These are phyloP conservation scores for Stenodema calcarata DNA, from an alignment of 2,888 invertebrate species.

Conservation along the genomic window DNA sequence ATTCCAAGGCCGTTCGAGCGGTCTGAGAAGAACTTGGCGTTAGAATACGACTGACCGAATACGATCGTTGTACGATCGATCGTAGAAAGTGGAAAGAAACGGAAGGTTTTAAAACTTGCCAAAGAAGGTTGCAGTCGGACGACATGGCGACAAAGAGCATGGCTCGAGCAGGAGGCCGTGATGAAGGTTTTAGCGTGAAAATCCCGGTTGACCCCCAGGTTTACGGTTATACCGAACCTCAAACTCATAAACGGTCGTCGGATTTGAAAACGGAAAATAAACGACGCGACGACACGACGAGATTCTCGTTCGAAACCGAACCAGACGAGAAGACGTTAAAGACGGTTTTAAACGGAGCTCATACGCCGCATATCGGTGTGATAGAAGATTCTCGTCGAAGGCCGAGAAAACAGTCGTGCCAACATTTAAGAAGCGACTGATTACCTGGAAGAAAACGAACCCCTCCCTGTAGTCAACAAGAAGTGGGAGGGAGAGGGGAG, in stretches of 20 bases:
- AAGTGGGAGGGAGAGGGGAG: constrained; percentile 54
- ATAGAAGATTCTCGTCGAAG: not conserved
- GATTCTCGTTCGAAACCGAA: too few relatives aligned
- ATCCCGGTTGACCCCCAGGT: not conserved
- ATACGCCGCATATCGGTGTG: not conserved
- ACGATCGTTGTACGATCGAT: too few relatives aligned
- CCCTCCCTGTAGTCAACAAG: constrained; percentile 51
- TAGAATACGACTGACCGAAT: not conserved
- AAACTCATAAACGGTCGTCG: not conserved
- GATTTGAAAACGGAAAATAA: too few relatives aligned
- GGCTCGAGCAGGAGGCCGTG: constrained; percentile 50
- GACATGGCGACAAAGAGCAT: constrained; percentile 50
- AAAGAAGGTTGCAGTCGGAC: constrained; percentile 38
- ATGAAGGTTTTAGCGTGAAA: constrained; percentile 42
- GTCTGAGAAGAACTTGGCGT: too few relatives aligned
- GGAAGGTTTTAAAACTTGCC: constrained; percentile 38
- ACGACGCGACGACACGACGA: not conserved
- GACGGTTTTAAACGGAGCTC: not conserved
- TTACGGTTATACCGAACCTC: not conserved
- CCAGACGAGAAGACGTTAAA: not conserved
- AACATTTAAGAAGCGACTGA: constrained; percentile 3
- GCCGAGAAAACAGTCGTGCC: not conserved
- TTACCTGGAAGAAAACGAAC: constrained; percentile 27
- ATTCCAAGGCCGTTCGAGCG: too few relatives aligned
- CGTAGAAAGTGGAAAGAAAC: constrained; percentile 29